Conservation (phyloP, 2,888 invertebrate genomes). For the Luffia ferchaultella region DNA sequence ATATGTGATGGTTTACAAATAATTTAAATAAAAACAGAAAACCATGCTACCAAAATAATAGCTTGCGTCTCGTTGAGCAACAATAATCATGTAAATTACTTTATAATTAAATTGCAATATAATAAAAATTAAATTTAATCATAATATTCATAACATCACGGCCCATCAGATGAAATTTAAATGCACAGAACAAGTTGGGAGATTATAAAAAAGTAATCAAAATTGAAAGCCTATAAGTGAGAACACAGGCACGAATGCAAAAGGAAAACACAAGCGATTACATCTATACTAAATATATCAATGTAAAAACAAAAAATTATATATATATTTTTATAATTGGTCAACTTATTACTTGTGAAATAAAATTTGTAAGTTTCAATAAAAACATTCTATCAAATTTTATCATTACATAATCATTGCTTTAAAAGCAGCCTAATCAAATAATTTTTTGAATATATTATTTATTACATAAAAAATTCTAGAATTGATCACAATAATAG, state of each 20-base stretch:
- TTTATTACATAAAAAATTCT: not conserved
- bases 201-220: too few relatives aligned
- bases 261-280: too few relatives aligned
- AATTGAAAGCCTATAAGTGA: too few relatives aligned
- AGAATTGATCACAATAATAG: not conserved
- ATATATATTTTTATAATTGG: not conserved
- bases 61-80: constrained; percentile 63
- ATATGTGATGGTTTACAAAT: constrained; percentile 34
- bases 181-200: too few relatives aligned
- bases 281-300: too few relatives aligned
- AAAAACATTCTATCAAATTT: not conserved
- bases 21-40: constrained; percentile 47
- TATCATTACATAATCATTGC: not conserved
- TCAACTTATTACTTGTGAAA: too few relatives aligned
- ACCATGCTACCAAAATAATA: constrained; percentile 31
- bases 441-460: too few relatives aligned
- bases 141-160: too few relatives aligned
- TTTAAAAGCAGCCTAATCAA: not conserved
- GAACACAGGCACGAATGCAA: too few relatives aligned
- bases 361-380: not conserved
- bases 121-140: not conserved
- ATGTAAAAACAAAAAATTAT: not conserved
- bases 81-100: constrained; percentile 10
- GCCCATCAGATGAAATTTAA: not conserved
- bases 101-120: not conserved